Conservation (phyloP, 2,113 vertebrate species). For the Myiozetetes cayanensis region DNA sequence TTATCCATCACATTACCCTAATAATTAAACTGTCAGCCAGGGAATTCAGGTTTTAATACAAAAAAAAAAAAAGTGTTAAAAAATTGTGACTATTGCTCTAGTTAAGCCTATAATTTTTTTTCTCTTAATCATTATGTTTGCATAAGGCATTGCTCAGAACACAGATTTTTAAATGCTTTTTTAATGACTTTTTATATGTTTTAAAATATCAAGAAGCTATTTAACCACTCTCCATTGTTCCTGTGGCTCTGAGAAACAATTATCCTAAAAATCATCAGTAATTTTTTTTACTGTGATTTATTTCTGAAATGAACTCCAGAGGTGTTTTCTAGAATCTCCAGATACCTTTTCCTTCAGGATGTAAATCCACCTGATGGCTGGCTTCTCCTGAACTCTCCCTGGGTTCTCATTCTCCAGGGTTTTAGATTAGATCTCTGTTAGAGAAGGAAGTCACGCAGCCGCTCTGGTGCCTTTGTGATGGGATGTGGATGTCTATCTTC, state of each 20-base stretch:
- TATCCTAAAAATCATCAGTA: background rate
- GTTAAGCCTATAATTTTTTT: constrained; percentile 82
- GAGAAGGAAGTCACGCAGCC: background rate
- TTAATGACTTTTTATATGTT: background rate
- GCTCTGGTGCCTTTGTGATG: fast-evolving
- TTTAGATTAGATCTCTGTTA: background rate
- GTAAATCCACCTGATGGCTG: background rate
- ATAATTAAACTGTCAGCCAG: constrained; percentile 86
- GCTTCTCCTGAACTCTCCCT: background rate
- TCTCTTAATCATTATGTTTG: constrained; percentile 77
- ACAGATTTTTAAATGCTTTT: background rate
- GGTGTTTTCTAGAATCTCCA: background rate
- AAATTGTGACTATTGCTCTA: constrained; percentile 70
- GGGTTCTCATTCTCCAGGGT: background rate
- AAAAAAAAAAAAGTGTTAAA: constrained; percentile 38
- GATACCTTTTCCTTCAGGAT: background rate
- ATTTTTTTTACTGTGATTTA: background rate
- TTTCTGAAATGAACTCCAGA: background rate
- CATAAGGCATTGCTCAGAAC: constrained; percentile 60
- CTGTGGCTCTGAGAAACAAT: background rate
- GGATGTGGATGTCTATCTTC: fast-evolving
- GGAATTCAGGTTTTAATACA: constrained; percentile 70
- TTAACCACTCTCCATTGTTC: constrained; percentile 34
- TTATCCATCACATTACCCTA: constrained; percentile 78
- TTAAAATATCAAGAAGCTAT: constrained; percentile 55